These are phyloP conservation scores for Drosophila guanche DNA, from an alignment of 1,140 invertebrate species.

Conservation along the genomic window DNA sequence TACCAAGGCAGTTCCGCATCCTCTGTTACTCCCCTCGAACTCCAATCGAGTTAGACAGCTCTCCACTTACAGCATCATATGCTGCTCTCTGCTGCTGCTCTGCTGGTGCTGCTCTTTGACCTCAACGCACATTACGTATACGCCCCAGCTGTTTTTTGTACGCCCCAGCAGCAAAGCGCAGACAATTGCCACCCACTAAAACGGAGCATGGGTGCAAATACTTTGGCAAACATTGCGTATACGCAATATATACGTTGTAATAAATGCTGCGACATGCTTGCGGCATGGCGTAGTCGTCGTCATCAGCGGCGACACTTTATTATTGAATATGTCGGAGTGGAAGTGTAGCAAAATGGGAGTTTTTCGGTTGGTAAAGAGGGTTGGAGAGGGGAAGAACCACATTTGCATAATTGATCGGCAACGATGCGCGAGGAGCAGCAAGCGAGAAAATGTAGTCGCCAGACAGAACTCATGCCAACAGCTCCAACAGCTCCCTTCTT, in stretches of 20 bases:
- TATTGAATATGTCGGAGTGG: constrained; percentile 68
- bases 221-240: constrained; percentile 61
- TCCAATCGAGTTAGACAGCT: constrained; percentile 45
- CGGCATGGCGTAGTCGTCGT: constrained; percentile 24
- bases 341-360: no score
- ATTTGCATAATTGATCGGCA: constrained; percentile 79
- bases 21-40: neutral
- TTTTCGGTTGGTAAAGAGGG: neutral
- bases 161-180: neutral
- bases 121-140: constrained; percentile 49
- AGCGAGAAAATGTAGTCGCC: constrained; percentile 67
- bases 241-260: constrained; percentile 66
- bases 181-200: constrained; percentile 22
- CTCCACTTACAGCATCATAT: constrained; percentile 59
- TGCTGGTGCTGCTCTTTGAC: constrained; percentile 13
- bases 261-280: constrained; percentile 75
- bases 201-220: constrained; percentile 19
- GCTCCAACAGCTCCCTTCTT: neutral
- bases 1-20: no score
- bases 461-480: constrained; percentile 27
- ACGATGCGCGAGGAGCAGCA: constrained; percentile 63
- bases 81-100: neutral
- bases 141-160: constrained; percentile 55
- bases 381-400: constrained; percentile 14
- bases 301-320: constrained; percentile 70